These are phyloP conservation scores for Sipha flava DNA, from an alignment of 1,140 invertebrate genomes.

Conservation along the genomic window DNA sequence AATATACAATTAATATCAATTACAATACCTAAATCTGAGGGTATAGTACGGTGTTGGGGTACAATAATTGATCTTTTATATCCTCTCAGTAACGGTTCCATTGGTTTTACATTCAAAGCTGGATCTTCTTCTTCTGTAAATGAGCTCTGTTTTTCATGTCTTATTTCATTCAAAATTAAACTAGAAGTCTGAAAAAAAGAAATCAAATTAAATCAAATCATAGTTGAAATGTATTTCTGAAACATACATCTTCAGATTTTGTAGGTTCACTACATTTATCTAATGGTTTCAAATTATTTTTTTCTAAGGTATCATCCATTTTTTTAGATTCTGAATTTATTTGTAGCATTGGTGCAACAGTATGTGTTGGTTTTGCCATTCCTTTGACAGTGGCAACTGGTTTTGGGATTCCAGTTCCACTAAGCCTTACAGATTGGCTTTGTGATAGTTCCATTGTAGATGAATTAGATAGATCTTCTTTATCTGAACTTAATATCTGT, in stretches of 20 bases:
- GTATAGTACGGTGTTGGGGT: constrained; percentile 34
- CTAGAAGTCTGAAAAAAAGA: background rate
- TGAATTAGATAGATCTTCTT: constrained; percentile 12
- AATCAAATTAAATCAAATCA: background rate
- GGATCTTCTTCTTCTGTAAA: constrained; percentile 60
- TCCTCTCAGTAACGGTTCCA: constrained; percentile 76
- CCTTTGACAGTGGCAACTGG: constrained; percentile 84
- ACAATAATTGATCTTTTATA: constrained; percentile 47
- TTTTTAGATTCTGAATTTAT: constrained; percentile 29
- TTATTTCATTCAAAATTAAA: constrained; percentile 1
- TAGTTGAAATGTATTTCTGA: background rate
- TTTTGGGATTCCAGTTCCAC: constrained; percentile 71
- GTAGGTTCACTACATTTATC: background rate
- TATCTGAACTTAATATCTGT: constrained; percentile 15
- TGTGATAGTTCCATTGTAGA: constrained; percentile 16
- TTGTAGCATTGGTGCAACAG: constrained; percentile 39
- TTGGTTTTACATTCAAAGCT: constrained; percentile 77
- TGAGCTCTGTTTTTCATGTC: constrained; percentile 40
- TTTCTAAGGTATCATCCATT: background rate
- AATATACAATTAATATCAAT: too few species aligned
- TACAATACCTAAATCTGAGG: constrained; percentile 18
- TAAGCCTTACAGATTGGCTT: constrained; percentile 25
- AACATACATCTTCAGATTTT: constrained; percentile 7
- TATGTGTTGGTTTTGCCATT: constrained; percentile 55
- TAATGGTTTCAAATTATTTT: background rate